phyloP scores from a whole-genome alignment of 2,888 invertebrate genomes.

The Temnothorax unifasciatus region DNA sequence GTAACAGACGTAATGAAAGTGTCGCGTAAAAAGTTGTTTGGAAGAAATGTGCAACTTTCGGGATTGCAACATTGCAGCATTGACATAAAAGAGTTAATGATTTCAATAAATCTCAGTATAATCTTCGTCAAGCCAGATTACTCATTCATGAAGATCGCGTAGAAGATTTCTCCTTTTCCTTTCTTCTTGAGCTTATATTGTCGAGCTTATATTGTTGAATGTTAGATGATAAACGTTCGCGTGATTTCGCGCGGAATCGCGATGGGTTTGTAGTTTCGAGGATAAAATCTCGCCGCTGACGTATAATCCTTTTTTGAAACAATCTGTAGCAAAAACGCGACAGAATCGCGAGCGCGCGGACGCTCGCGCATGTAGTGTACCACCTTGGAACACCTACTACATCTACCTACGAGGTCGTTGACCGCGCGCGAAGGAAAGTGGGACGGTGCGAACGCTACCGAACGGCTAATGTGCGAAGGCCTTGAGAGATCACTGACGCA shows the following conservation, averaged over 20 bases:
- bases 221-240: not conserved
- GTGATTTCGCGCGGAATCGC: not conserved
- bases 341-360: constrained; percentile 57
- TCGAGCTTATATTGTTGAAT: not conserved
- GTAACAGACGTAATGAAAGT: not conserved
- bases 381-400: constrained; percentile 81
- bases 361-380: constrained; percentile 76
- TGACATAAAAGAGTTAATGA: not conserved
- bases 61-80: constrained; percentile 13
- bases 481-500: constrained; percentile 85
- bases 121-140: not conserved
- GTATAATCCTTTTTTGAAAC: not conserved
- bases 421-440: constrained; percentile 85
- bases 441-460: constrained; percentile 84
- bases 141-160: not conserved
- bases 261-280: not conserved
- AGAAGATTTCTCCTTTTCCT: not conserved
- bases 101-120: not conserved
- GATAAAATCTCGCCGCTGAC: not conserved
- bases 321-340: constrained; percentile 46
- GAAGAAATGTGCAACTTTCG: not conserved
- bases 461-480: constrained; percentile 84
- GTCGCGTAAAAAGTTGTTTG: not conserved
- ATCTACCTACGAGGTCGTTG: constrained; percentile 84
- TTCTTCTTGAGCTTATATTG: not conserved